Evolutionary conservation across 2,797 vertebrate genomes (phyloP).

Genomic region (Kryptolebias ocellatus): DNA sequence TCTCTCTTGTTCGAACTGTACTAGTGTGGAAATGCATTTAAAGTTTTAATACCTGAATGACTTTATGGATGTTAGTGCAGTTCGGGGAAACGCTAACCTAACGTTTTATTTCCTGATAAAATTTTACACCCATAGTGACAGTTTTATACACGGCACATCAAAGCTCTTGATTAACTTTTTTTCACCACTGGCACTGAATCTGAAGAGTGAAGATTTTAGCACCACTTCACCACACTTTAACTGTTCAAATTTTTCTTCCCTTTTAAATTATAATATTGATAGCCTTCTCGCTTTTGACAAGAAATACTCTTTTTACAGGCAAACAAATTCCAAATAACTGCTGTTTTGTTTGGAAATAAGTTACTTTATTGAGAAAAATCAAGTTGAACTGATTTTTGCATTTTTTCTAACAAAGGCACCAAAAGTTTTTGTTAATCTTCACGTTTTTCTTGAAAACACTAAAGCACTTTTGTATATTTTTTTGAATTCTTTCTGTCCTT

Average conservation of each 20-base stretch:
- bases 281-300: background rate
- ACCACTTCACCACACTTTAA: background rate
- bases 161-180: background rate
- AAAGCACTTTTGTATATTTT: no score
- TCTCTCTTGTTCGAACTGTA: background rate
- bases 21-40: background rate
- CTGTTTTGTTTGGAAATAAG: no score
- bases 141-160: background rate
- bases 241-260: background rate
- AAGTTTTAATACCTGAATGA: slow-evolving; percentile 1
- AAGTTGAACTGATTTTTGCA: no score
- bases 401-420: no score
- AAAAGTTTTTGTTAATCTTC: no score
- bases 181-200: background rate
- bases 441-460: no score
- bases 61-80: background rate
- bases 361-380: no score
- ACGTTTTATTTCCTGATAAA: background rate
- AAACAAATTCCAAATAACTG: no score
- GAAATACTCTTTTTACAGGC: background rate
- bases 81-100: background rate
- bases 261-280: background rate
- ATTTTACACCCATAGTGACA: background rate
- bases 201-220: background rate
- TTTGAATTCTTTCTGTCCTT: background rate